Conservation (phyloP, 1,140 invertebrate genomes). For the Latrodectus geometricus region DNA sequence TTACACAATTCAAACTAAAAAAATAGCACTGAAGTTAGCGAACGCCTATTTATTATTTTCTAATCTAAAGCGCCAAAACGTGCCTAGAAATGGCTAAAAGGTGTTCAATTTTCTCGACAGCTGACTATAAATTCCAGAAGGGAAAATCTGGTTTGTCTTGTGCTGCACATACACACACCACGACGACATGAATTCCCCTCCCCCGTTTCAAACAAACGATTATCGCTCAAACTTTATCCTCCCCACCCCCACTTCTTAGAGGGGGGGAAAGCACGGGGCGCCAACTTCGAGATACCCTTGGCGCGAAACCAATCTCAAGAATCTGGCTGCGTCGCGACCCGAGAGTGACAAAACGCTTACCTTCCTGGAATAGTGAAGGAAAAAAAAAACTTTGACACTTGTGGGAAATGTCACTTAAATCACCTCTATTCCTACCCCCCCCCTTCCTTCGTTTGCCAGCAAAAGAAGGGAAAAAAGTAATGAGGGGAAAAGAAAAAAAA, state of each 20-base stretch:
- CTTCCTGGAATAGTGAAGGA: constrained; percentile 2
- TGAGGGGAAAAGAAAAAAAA: not conserved
- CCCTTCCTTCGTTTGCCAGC: too few species aligned
- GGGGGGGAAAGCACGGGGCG: constrained; percentile 1
- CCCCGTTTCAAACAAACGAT: not conserved
- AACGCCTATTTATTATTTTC: too few species aligned
- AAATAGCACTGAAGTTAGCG: too few species aligned
- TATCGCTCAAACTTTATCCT: not conserved
- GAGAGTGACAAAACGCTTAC: constrained; percentile 48
- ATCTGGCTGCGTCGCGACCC: constrained; percentile 35
- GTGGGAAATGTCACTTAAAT: constrained; percentile 49
- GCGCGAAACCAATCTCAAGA: constrained; percentile 20
- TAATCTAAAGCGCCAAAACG: too few species aligned
- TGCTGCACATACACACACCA: too few species aligned
- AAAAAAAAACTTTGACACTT: constrained; percentile 29
- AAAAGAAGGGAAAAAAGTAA: not conserved
- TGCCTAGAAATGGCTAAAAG: too few species aligned
- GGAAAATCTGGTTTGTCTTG: too few species aligned
- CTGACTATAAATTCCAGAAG: too few species aligned
- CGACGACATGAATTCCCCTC: not conserved
- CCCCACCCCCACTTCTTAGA: not conserved
- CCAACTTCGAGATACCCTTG: too few species aligned
- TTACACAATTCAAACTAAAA: too few species aligned
- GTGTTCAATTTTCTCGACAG: too few species aligned
- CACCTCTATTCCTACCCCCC: not conserved